phyloP scores from a whole-genome alignment of 2,888 invertebrate species.

The Pogonocherus hispidulus region DNA sequence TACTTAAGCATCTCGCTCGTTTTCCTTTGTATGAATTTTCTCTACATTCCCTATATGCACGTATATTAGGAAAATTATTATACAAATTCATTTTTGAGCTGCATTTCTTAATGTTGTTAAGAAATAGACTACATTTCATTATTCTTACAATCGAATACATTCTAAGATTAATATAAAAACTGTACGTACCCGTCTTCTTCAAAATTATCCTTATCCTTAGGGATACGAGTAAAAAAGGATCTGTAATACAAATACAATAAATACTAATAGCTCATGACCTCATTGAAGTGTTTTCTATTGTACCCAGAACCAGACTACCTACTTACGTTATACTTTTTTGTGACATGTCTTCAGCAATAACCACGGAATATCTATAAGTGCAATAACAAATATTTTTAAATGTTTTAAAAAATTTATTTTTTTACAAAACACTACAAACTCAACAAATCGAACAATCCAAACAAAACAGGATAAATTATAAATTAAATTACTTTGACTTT shows the following conservation, averaged over 20 bases:
- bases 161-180: conserved; percentile 22
- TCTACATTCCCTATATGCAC: conserved; percentile 5
- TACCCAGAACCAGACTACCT: too few species aligned
- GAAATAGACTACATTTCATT: conserved; percentile 8
- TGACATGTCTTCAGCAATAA: conserved; percentile 53
- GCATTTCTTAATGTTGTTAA: conserved; percentile 18
- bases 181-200: conserved; percentile 43
- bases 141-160: conserved; percentile 25
- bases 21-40: conserved; percentile 20
- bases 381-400: too few species aligned
- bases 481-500: too few species aligned
- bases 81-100: neutral
- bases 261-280: too few species aligned
- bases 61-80: conserved; percentile 13
- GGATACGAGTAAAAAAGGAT: conserved; percentile 41
- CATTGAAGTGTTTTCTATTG: too few species aligned
- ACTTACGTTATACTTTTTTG: conserved; percentile 65
- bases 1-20: conserved; percentile 14
- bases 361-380: too few species aligned
- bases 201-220: conserved; percentile 28
- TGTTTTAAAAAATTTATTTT: too few species aligned
- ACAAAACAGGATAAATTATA: too few species aligned
- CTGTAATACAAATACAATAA: conserved; percentile 39
- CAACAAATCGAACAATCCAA: too few species aligned
- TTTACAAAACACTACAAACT: too few species aligned